Conservation (phyloP, 2,113 vertebrate species). For the Triplophysa tibetana region DNA sequence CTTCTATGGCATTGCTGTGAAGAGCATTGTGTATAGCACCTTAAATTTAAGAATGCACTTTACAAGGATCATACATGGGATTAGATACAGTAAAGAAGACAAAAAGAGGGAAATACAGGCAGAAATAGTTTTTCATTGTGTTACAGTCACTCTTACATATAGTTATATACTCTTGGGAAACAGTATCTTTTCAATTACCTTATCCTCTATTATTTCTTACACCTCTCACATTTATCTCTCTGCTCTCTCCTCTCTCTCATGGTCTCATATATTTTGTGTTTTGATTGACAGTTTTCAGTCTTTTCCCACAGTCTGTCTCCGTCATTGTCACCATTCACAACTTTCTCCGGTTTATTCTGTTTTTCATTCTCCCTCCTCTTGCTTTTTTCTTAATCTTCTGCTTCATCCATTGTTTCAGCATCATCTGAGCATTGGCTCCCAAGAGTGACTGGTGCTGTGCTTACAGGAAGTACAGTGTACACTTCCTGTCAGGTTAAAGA, state of each 20-base stretch:
- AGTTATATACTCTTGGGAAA: too few relatives aligned
- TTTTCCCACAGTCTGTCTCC: constrained; percentile 19
- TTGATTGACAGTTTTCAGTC: neutral
- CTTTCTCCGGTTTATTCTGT: constrained; percentile 21
- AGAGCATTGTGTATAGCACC: too few relatives aligned
- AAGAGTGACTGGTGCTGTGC: constrained; percentile 32
- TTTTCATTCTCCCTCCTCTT: constrained; percentile 51
- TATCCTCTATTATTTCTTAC: too few relatives aligned
- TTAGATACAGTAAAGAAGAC: too few relatives aligned
- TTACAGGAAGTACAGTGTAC: constrained; percentile 69
- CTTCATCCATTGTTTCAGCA: constrained; percentile 38
- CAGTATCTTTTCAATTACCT: neutral
- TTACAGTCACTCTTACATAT: too few relatives aligned
- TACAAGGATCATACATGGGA: too few relatives aligned
- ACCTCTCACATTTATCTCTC: neutral
- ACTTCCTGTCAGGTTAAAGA: constrained; percentile 65
- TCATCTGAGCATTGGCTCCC: constrained; percentile 20
- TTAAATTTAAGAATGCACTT: too few relatives aligned
- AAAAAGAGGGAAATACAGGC: too few relatives aligned
- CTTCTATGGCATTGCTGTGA: too few relatives aligned
- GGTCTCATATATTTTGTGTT: neutral
- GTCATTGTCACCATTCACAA: neutral
- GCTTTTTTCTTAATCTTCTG: constrained; percentile 17
- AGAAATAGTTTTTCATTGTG: too few relatives aligned
- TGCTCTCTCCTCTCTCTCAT: neutral